Base-by-base conservation (phyloP, 2,888 invertebrate species). In the Nomada ferruginata region DNA sequence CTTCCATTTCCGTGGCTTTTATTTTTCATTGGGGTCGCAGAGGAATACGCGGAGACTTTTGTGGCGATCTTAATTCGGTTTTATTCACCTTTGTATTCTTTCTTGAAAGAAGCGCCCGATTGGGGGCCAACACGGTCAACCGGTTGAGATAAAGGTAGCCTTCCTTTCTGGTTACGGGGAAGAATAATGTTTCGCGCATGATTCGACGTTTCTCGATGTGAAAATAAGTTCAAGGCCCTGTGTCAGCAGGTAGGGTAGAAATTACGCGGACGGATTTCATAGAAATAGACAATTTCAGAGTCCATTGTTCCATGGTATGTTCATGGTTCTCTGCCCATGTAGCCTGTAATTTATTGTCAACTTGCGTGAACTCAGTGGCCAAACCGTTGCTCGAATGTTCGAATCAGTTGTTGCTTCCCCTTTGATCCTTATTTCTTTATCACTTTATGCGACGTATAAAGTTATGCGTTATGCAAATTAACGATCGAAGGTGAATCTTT, bases 201-300 rank as follows among this genome's bases (percentile, higher is more conserved):
- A 53, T 36, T 26, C 69, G 20, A 68, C 44, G 77, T 44, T 60
- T 64, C n/a, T 53, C 57, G 11, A 36, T 15, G n/a, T 68, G 70
- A 61, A 76, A 80, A 74, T 64, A 74, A 63, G 68, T 71, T 71
- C 79, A 72, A 79, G 79, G 79, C 36, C 44, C 15, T 4, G 50
- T 42, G 29, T 52, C 13, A 36, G 20, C 11, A 52, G 47, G 11
- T 15, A 44, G n/a, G 11, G 36, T 44, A 47, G 13, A 44, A 63
- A 26, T 44, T 18, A 55, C 44, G 36, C 20, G 20, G 20, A 71
- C 50, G 29, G 50, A 61, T 71, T 60, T 60, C 29, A 52, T 44
- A 61, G 52, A 71, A 71, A 61, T 71, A 61, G 20, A 4, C 52
- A 61, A n/a, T 61, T 71, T 44, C 18, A 29, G n/a, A 47, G 18